Evolutionary conservation across 2,797 vertebrate species (phyloP).

Genomic region (Macropus fuliginosus): DNA sequence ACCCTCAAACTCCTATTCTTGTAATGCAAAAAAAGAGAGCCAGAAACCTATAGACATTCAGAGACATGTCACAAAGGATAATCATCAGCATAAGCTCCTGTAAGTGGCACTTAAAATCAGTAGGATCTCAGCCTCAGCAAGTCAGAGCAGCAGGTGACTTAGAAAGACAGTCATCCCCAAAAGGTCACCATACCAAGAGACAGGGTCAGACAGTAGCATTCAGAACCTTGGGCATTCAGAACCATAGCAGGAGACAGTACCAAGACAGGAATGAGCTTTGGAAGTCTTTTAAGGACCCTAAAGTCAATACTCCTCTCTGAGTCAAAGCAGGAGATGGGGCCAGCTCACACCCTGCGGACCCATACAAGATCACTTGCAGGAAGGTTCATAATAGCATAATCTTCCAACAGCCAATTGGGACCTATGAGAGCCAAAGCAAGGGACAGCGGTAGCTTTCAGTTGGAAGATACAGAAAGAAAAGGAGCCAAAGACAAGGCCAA

Average conservation of each 20-base stretch:
- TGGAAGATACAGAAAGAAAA: neutral
- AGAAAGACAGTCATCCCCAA: neutral
- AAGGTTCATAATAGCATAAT: neutral
- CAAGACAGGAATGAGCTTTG: neutral
- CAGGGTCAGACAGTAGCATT: neutral
- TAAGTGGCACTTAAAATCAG: neutral
- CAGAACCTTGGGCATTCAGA: neutral
- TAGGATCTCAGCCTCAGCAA: neutral
- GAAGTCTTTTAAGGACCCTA: neutral
- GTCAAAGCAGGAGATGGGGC: neutral
- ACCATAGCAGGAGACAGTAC: neutral
- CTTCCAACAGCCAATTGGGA: neutral
- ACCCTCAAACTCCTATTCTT: neutral
- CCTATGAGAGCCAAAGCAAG: neutral
- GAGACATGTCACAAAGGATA: neutral
- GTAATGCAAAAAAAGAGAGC: neutral
- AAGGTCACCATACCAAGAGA: neutral
- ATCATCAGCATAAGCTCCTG: neutral
- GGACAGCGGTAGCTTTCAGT: neutral
- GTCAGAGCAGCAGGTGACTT: neutral
- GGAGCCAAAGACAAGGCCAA: neutral
- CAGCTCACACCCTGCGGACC: neutral
- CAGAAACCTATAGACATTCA: neutral
- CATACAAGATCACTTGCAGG: neutral
- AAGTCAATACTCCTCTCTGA: neutral